Evolutionary conservation across 2,888 invertebrate genomes (phyloP), one percentile per base, ranked within the genome.

Genomic region (Dicyrtoma fusca): DNA sequence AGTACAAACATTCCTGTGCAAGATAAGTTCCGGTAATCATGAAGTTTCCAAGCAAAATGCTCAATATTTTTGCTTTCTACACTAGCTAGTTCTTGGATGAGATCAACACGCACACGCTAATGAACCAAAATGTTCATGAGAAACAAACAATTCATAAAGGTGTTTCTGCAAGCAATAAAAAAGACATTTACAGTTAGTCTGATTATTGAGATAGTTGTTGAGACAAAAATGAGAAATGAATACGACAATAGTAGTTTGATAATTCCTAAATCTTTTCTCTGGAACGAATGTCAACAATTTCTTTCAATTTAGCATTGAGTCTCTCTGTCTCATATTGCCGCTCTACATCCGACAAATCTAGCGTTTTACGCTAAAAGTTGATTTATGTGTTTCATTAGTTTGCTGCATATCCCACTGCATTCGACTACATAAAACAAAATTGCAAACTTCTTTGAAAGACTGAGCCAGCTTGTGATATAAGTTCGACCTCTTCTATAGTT

Each of bases 101-200:
- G 17, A 49, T 72, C 74, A 1, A 78, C 42, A 0, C 78, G 74
- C 17, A 78, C 71, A 59, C 75, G 72, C 62, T 78, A 76, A 8
- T 64, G 42, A 14, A 69, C 69, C 13, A 78, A 61, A 1, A 66
- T 53, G 4, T 65, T 63, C 0, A 71, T 63, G 14, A 75, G 23
- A 17, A 72, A 51, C 49, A 21, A 72, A 74, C 55, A 75, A 75
- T 13, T 71, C 68, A 21, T 74, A 62, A 2, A 75, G 55, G 26
- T 74, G 73, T 72, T 72, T 75, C 78, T 78, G 55, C 19, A 69
- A 25, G 25, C 25, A 26, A 8, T n/a, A n/a, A n/a, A n/a, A n/a
- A n/a, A n/a, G n/a, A n/a, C n/a, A n/a, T n/a, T n/a, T n/a, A n/a
- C n/a, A n/a, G n/a, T n/a, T n/a, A n/a, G n/a, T n/a, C n/a, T n/a